These are phyloP conservation scores for Smutsia gigantea DNA, from an alignment of 2,797 vertebrate genomes.

Conservation along the genomic window DNA sequence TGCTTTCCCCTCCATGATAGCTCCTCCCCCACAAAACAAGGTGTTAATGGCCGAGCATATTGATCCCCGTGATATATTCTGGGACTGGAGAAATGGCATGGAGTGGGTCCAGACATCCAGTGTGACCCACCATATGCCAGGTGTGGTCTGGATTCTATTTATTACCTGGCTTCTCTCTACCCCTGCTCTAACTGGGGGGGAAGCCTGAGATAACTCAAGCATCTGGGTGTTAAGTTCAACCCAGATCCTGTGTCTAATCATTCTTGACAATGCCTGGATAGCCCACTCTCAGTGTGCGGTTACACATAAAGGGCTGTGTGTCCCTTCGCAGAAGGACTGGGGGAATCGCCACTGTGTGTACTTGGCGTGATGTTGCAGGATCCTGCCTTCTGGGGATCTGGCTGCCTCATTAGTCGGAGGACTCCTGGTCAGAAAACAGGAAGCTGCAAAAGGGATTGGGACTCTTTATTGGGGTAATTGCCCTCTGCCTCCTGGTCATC, in stretches of 20 bases:
- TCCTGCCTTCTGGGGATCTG: not conserved
- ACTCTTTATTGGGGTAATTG: not conserved
- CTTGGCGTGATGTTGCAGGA: not conserved
- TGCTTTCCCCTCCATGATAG: not conserved
- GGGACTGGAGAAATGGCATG: not conserved
- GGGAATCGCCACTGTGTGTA: not conserved
- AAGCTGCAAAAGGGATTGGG: not conserved
- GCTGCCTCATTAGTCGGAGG: too few relatives aligned
- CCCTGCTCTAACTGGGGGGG: not conserved
- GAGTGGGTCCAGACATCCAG: not conserved
- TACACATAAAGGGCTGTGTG: not conserved
- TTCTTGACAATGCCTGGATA: not conserved
- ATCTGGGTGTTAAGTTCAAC: not conserved
- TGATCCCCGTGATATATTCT: not conserved
- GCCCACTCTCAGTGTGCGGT: not conserved
- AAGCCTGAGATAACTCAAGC: not conserved
- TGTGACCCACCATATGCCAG: not conserved
- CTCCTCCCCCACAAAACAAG: not conserved
- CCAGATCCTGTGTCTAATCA: not conserved
- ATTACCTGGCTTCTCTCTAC: fast-evolving
- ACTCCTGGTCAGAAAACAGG: not conserved
- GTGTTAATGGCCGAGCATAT: not conserved
- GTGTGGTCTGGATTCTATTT: not conserved
- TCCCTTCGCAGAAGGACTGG: not conserved
- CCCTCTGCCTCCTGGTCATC: not conserved